Base-by-base conservation (phyloP, 2,888 invertebrate genomes). In the Drosophila subquinaria region DNA sequence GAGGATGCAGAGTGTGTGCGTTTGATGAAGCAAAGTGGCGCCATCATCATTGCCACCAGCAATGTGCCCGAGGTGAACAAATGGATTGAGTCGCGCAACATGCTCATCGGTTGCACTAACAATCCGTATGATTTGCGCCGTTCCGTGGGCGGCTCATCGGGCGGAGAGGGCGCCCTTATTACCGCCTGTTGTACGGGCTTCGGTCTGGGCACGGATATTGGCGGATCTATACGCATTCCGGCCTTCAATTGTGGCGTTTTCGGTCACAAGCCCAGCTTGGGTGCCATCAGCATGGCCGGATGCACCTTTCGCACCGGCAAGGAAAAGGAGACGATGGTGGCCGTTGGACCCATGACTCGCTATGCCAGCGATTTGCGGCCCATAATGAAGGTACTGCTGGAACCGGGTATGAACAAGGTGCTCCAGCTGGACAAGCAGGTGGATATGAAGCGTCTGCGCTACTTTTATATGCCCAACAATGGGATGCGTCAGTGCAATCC, bases 201-300 rank as follows among this genome's bases (percentile, higher is more conserved):
- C 78, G 97, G 98, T 3, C 93, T 99, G 56, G 98, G 95, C 33
- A 96, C 96, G 0, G 99, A 99, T 92, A 98, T 99, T 84, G 99
- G 98, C n/a, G 99, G 99, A 0, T 98, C 98, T 4, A 97, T 97
- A 51, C 95, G 99, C 36, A 96, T 97, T 94, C 98, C 98, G 1
- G 95, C 96, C 0, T 97, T 96, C 90, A 97, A 96, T 93, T 97
- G 97, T 93, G 98, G 98, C 23, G 93, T 97, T 45, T 97, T 96
- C 92, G 97, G 97, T 0, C 96, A 97, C 87, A 97, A 97, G 91
- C 95, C 96, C 1, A 95, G 95, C 0, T 94, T 94, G 23, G 94
- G 94, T 55, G 91, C 93, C 11, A 93, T 94, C 8, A 94, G 94
- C 69, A 93, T 94, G 85, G 94, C 94, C 89, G 94, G 96, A 0